phyloP scores from a whole-genome alignment of 2,888 invertebrate genomes.

The Tachina lurida region DNA sequence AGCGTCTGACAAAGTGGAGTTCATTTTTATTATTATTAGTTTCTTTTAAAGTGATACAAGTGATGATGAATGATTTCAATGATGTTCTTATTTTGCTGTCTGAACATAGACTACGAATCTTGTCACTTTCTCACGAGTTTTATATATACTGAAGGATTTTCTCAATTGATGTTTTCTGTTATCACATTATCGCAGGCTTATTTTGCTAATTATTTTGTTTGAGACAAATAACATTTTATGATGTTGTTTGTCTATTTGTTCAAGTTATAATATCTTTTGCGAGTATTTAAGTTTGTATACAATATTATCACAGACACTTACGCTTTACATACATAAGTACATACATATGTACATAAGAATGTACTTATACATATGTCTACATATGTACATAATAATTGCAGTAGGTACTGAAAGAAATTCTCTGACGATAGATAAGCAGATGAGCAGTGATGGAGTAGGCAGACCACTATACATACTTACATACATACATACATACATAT shows the following conservation, averaged over 20 bases:
- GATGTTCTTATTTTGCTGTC: constrained; percentile 28
- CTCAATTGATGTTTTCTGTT: background rate
- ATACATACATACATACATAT: too few species aligned
- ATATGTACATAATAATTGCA: too few species aligned
- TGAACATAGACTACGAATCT: background rate
- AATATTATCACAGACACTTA: constrained; percentile 19
- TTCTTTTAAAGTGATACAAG: constrained; percentile 1
- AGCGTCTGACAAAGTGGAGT: background rate
- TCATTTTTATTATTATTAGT: background rate
- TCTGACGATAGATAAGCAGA: constrained; percentile 7
- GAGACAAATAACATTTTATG: constrained; percentile 32
- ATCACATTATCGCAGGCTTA: constrained; percentile 43
- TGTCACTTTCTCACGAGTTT: background rate
- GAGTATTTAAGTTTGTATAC: constrained; percentile 16
- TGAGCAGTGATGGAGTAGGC: background rate
- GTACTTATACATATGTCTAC: too few species aligned
- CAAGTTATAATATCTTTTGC: constrained; percentile 22
- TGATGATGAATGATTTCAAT: background rate
- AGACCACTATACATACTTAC: background rate
- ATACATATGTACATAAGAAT: too few species aligned
- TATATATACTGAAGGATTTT: constrained; percentile 46
- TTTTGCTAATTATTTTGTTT: constrained; percentile 60
- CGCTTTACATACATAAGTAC: too few species aligned
- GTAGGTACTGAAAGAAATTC: background rate
- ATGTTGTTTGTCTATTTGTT: constrained; percentile 56